Evolutionary conservation across 2,888 invertebrate genomes (phyloP).

Genomic region (Melinaea menophilus): DNA sequence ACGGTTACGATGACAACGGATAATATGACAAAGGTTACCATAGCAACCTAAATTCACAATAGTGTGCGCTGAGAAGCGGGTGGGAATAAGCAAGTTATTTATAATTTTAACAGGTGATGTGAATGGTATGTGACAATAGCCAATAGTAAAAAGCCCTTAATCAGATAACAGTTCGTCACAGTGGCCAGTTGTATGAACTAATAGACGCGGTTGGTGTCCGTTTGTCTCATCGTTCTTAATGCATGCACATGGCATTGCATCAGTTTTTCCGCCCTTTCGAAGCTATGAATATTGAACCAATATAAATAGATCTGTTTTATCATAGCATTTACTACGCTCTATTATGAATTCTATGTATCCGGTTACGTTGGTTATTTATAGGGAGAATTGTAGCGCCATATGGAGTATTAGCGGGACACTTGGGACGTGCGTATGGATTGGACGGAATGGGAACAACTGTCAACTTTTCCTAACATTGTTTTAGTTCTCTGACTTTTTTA

Average conservation of each 20-base stretch:
- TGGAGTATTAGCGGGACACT: conserved; percentile 75
- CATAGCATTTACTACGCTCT: conserved; percentile 19
- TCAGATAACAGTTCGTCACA: conserved; percentile 28
- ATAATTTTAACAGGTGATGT: neutral
- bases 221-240: conserved; percentile 71
- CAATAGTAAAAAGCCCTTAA: conserved; percentile 2
- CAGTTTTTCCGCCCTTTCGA: conserved; percentile 64
- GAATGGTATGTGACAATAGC: neutral
- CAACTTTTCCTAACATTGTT: conserved; percentile 58
- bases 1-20: too few relatives aligned
- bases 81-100: too few relatives aligned
- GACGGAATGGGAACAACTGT: conserved; percentile 69
- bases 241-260: conserved; percentile 75
- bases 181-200: conserved; percentile 65
- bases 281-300: conserved; percentile 59
- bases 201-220: conserved; percentile 59
- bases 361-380: conserved; percentile 52
- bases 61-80: too few relatives aligned
- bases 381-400: conserved; percentile 67
- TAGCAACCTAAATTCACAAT: too few relatives aligned
- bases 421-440: conserved; percentile 66
- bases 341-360: conserved; percentile 39
- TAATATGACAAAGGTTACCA: too few relatives aligned
- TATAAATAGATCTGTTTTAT: conserved; percentile 38
- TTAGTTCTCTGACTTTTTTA: conserved; percentile 32